Percentiles rank a stretch among this genome's conserved stretches.
These are phyloP conservation scores for Limnephilus auricula DNA, from an alignment of 2,888 invertebrate genomes.

Conservation along the genomic window DNA sequence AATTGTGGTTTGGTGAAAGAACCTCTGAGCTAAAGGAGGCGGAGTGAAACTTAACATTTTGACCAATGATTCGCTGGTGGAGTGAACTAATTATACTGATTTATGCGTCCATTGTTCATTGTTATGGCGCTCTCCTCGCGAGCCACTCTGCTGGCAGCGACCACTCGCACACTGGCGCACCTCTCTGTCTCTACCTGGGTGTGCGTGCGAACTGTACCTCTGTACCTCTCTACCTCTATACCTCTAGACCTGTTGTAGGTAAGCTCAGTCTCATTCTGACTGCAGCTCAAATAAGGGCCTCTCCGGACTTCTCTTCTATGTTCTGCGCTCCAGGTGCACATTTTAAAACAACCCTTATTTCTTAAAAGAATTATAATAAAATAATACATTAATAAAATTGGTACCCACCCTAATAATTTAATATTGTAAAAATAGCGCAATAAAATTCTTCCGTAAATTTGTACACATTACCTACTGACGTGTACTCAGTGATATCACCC, in stretches of 20 bases:
- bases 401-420: too few relatives aligned
- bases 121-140: conserved; percentile 81
- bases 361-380: too few relatives aligned
- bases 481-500: too few relatives aligned
- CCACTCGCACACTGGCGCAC: neutral
- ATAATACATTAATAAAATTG: too few relatives aligned
- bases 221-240: too few relatives aligned
- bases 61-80: conserved; percentile 82
- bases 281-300: neutral
- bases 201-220: neutral
- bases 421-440: too few relatives aligned
- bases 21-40: conserved; percentile 74
- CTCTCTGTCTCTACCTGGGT: neutral
- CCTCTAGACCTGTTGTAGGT: neutral
- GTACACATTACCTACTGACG: too few relatives aligned
- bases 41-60: conserved; percentile 78
- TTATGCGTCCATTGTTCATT: conserved; percentile 95
- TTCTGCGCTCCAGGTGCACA: neutral
- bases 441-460: too few relatives aligned
- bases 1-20: conserved; percentile 66
- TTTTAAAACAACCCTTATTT: neutral
- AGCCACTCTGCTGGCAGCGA: conserved; percentile 14
- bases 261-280: neutral
- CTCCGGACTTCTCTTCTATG: neutral
- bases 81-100: conserved; percentile 95